phyloP scores from a whole-genome alignment of 2,888 invertebrate species.

The Stenolophus ochropezus region DNA sequence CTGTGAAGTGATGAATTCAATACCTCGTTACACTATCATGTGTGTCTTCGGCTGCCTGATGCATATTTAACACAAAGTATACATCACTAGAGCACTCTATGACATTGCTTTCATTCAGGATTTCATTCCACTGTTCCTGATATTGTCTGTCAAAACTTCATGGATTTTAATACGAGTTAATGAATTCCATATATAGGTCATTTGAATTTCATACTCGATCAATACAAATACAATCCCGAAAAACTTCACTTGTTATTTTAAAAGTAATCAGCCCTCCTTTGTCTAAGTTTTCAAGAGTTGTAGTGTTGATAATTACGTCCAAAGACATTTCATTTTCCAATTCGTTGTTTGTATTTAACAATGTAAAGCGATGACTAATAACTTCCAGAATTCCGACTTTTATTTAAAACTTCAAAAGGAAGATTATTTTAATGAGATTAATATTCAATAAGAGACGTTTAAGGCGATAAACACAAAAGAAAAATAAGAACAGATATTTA shows the following conservation, averaged over 20 bases:
- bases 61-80: neutral
- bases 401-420: slow-evolving; percentile 1
- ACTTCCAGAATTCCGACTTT: neutral
- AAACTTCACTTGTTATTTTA: too few species aligned
- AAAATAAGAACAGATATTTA: neutral
- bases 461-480: neutral
- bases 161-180: neutral
- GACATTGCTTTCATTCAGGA: neutral
- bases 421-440: slow-evolving; percentile 21
- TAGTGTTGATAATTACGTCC: slow-evolving; percentile 30
- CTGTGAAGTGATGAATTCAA: neutral
- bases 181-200: neutral
- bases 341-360: slow-evolving; percentile 9
- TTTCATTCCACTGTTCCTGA: neutral
- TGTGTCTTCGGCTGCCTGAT: neutral
- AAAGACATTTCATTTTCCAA: slow-evolving; percentile 25
- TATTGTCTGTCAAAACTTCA: neutral
- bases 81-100: neutral
- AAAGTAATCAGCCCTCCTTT: slow-evolving; percentile 12
- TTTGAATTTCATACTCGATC: too few species aligned
- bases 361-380: slow-evolving; percentile 20
- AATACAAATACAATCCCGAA: too few species aligned
- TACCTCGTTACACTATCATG: neutral
- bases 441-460: neutral
- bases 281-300: slow-evolving; percentile 4